Base-by-base conservation (phyloP, 2,113 vertebrate genomes). In the Pyxicephalus adspersus region DNA sequence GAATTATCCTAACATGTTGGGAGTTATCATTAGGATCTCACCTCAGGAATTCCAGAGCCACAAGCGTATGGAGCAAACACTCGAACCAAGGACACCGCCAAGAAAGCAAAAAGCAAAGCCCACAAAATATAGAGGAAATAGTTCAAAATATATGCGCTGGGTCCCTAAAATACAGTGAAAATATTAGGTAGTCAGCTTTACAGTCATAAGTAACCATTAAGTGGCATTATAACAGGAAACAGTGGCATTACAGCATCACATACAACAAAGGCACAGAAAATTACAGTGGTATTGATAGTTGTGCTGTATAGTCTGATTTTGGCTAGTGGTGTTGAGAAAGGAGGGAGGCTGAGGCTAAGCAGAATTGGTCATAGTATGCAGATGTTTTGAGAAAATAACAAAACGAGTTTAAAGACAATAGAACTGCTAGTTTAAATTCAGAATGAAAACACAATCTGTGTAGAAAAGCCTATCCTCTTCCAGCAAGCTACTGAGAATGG, bases 11-110 rank as follows among this genome's bases (percentile, higher is more conserved):
- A 28, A 72, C 29, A 17, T 3, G 1, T 60, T 19, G 1, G 16
- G n/a, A 61, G 11, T 50, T 17, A 29, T 50, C 25, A 22, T 51
- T 0, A 55, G 22, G 77, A 68, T 89, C 92, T 93, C 83, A 98
- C 98, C 96, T 99, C 98, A 2, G 98, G 98, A 75, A 99, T 99
- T 68, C 98, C 98, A 61, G 98, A 99, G 3, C 98, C 97, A 50
- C 97, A 99, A 85, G 98, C 98, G 5, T 99, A 99, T 4, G 97
- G 98, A 11, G 98, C 98, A 83, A 99, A 99, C 13, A 98, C 96
- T 45, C 97, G 92, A 45, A 99, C 98, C 90, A 99, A 89, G 9
- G 96, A 97, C 84, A 99, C 98, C 2, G 97, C 98, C 92, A 98
- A 88, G 86, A 98, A 98, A 34, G 97, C 94, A 86, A 99, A 99